These are phyloP conservation scores for Arvicola amphibius DNA, from an alignment of 2,797 vertebrate genomes.

Conservation along the genomic window DNA sequence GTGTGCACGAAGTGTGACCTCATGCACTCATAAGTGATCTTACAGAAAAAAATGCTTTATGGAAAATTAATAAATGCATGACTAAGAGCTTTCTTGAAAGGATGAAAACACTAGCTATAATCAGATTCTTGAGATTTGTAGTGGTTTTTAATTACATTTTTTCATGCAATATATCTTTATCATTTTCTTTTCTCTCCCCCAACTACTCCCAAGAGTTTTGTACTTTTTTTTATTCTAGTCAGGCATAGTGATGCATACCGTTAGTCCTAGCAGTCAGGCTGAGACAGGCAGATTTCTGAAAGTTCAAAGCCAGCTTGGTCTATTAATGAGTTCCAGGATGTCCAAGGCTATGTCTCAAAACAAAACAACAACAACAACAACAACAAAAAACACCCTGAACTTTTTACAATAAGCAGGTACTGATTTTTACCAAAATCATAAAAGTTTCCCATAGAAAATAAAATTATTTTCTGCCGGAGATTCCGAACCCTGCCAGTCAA, in stretches of 20 bases:
- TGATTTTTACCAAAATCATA: constrained; percentile 34
- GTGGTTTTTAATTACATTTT: background rate
- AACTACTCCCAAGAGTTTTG: background rate
- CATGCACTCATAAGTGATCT: background rate
- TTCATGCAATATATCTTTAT: background rate
- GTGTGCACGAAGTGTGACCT: background rate
- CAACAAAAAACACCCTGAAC: background rate
- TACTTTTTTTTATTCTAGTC: background rate
- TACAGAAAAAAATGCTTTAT: constrained; percentile 15
- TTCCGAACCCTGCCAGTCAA: constrained; percentile 46
- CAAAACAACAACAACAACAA: background rate
- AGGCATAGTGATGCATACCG: background rate
- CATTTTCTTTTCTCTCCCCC: background rate
- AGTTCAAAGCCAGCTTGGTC: background rate
- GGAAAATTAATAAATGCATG: background rate
- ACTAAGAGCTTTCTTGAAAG: constrained; percentile 11
- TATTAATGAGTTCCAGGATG: background rate
- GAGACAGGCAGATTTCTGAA: background rate
- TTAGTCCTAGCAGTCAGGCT: background rate
- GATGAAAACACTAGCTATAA: background rate
- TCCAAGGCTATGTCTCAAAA: background rate
- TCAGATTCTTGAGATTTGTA: constrained; percentile 8
- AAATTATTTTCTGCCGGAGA: constrained; percentile 14
- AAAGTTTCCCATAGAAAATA: constrained; percentile 46
- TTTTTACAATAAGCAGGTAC: constrained; percentile 33